A percentile compares a stretch with the other conserved stretches of the same genome.
Evolutionary conservation across 2,797 vertebrate species (phyloP).

Genomic region (Acomys russatus): DNA sequence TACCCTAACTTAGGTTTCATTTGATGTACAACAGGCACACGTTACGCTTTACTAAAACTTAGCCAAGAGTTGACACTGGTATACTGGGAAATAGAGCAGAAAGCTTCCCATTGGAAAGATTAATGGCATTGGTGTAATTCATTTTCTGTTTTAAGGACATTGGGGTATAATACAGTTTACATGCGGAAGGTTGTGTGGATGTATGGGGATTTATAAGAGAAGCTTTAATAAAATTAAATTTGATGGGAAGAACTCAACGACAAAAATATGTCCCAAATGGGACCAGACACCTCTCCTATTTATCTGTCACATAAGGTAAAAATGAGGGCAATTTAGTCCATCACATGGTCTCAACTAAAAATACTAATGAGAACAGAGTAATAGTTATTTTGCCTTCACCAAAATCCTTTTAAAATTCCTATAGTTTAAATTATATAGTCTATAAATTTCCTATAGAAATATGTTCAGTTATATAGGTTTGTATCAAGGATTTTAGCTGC

Average conservation of each 20-base stretch:
- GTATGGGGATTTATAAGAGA: conserved; percentile 10
- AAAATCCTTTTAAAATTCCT: conserved; percentile 47
- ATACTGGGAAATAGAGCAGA: not conserved
- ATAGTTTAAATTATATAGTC: not conserved
- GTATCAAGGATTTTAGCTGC: not conserved
- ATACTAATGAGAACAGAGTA: conserved; percentile 14
- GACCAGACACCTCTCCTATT: not conserved
- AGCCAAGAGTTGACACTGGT: not conserved
- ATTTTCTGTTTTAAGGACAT: conserved; percentile 9
- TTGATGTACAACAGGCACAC: conserved; percentile 23
- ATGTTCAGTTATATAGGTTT: not conserved
- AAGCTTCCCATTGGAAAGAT: not conserved
- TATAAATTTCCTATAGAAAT: not conserved
- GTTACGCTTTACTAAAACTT: conserved; percentile 36
- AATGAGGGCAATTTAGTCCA: conserved; percentile 17
- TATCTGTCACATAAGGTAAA: conserved; percentile 40
- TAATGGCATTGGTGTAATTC: not conserved
- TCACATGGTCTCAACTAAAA: conserved; percentile 54
- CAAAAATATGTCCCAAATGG: conserved; percentile 13
- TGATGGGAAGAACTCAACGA: not conserved
- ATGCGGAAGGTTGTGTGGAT: not conserved
- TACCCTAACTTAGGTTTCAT: conserved; percentile 27
- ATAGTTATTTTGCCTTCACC: conserved; percentile 29
- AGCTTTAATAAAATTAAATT: conserved; percentile 11
- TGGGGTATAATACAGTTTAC: not conserved